Conservation (phyloP, 2,888 invertebrate species). For the Macropis europaea region DNA sequence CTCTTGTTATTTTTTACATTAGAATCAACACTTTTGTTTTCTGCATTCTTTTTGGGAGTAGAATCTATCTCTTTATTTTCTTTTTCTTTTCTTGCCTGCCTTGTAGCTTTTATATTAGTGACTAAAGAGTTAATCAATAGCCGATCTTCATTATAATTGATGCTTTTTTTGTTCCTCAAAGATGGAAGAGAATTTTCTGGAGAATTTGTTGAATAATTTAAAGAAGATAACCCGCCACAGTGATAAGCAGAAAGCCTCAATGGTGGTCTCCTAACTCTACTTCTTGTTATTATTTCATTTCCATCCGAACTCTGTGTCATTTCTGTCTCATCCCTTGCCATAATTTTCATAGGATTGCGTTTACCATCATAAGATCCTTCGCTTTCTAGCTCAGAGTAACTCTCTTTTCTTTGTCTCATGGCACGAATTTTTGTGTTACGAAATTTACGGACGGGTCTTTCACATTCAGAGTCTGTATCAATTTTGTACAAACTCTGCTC, state of each 20-base stretch:
- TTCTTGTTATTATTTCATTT: conserved; percentile 1
- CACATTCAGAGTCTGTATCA: conserved; percentile 44
- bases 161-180: conserved; percentile 14
- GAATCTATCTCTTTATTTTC: not conserved
- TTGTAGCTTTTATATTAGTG: not conserved
- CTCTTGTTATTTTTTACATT: conserved; percentile 4
- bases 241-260: conserved; percentile 30
- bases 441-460: not conserved
- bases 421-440: no score
- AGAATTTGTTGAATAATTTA: not conserved
- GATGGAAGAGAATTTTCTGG: not conserved
- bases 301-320: not conserved
- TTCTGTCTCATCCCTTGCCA: not conserved
- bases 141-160: conserved; percentile 39
- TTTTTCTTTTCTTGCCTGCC: not conserved
- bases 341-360: not conserved
- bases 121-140: not conserved
- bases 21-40: not conserved
- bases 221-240: not conserved
- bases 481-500: conserved; percentile 69
- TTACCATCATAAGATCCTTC: not conserved
- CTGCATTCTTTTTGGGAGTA: not conserved
- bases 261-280: conserved; percentile 42
- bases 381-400: not conserved
- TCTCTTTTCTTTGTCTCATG: not conserved